Evolutionary conservation across 2,888 invertebrate species (phyloP).

Genomic region (Tortrix viridana): DNA sequence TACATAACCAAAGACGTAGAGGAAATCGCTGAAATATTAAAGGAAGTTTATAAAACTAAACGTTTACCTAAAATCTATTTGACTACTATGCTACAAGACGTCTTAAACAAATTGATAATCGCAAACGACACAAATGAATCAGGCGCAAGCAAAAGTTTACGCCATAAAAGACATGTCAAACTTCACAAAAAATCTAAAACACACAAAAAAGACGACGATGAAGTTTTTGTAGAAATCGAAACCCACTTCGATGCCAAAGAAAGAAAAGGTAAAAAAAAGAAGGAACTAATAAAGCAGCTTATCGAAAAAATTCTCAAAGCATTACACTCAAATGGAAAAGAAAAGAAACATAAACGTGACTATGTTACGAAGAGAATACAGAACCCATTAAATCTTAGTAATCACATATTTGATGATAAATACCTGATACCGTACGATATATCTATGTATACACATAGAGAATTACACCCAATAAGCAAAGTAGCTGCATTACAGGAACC

Average conservation of each 20-base stretch:
- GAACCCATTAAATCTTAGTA: conserved; percentile 52
- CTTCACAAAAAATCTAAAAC: conserved; percentile 47
- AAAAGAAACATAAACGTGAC: conserved; percentile 45
- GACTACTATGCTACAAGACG: conserved; percentile 53
- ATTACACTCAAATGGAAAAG: conserved; percentile 54
- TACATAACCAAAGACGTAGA: conserved; percentile 8
- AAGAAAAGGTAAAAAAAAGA: conserved; percentile 66
- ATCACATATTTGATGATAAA: conserved; percentile 45
- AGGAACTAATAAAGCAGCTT: conserved; percentile 63
- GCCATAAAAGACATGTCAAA: conserved; percentile 66
- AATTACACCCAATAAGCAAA: conserved; percentile 63
- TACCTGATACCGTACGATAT: conserved; percentile 43
- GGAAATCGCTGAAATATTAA: conserved; percentile 20
- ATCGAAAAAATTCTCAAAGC: conserved; percentile 74
- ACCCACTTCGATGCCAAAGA: conserved; percentile 74
- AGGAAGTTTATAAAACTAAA: conserved; percentile 20
- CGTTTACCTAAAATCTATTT: conserved; percentile 46
- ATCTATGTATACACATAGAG: conserved; percentile 49
- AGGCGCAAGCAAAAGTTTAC: conserved; percentile 42
- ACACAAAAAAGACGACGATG: conserved; percentile 59
- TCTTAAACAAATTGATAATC: conserved; percentile 48
- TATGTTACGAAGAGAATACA: conserved; percentile 66
- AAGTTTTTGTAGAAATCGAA: conserved; percentile 75
- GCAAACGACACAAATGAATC: conserved; percentile 31
- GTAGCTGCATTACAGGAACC: conserved; percentile 39